phyloP scores from a whole-genome alignment of 2,113 vertebrate species.

The Natator depressus region DNA sequence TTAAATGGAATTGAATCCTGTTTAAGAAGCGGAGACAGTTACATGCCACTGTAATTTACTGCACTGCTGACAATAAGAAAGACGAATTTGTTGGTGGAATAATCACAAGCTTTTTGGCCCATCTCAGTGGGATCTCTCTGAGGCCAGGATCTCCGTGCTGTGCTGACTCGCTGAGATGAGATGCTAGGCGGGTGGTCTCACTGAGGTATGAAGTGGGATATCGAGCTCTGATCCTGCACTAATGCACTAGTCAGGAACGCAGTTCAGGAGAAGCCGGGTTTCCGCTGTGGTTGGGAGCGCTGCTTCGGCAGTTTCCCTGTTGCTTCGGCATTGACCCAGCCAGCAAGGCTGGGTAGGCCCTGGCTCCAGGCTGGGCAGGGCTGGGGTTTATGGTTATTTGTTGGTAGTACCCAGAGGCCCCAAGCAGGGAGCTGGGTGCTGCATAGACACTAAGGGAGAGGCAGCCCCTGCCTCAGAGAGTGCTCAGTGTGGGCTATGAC shows the following conservation, averaged over 20 bases:
- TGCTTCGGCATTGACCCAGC: neutral
- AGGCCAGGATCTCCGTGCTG: neutral
- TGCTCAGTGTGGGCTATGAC: neutral
- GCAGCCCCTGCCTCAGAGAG: neutral
- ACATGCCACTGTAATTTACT: slow-evolving; percentile 59
- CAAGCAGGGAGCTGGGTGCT: neutral
- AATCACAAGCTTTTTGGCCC: slow-evolving; percentile 41
- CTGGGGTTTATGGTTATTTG: neutral
- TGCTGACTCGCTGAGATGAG: neutral
- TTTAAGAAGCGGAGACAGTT: slow-evolving; percentile 71
- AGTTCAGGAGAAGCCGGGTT: neutral
- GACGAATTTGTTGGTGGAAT: slow-evolving; percentile 57
- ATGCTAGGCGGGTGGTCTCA: neutral
- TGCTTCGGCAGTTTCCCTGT: neutral
- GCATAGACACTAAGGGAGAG: too few relatives aligned
- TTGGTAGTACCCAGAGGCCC: neutral
- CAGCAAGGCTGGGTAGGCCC: neutral
- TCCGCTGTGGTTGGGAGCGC: neutral
- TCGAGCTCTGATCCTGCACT: slow-evolving; percentile 17
- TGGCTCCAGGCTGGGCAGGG: neutral
- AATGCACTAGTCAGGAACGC: neutral
- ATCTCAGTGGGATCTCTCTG: neutral
- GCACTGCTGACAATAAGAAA: slow-evolving; percentile 62
- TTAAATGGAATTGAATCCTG: slow-evolving; percentile 73
- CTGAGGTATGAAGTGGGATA: slow-evolving; percentile 21